Conservation (phyloP, 1,140 invertebrate species). For the Drosophila arawakana region DNA sequence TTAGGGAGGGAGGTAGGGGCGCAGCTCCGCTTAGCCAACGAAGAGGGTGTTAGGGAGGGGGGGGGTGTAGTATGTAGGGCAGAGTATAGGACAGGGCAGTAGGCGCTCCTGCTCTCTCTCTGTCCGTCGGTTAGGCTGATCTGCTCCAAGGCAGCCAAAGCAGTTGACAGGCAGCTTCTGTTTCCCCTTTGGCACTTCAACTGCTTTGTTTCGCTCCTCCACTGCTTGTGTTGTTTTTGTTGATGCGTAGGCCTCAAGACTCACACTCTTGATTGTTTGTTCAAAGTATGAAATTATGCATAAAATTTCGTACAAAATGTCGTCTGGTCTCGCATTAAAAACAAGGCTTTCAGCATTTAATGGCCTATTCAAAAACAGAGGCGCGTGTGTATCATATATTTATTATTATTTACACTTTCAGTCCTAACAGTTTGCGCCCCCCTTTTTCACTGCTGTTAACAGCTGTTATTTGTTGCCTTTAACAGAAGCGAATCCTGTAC, state of each 20-base stretch:
- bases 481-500: slow-evolving; percentile 1
- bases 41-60: not conserved
- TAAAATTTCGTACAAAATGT: slow-evolving; percentile 49
- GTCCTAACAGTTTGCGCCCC: not conserved
- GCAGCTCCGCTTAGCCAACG: slow-evolving; percentile 14
- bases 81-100: slow-evolving; percentile 54
- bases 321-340: slow-evolving; percentile 40
- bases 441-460: slow-evolving; percentile 5
- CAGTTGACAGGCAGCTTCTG: slow-evolving; percentile 53
- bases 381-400: slow-evolving; percentile 35
- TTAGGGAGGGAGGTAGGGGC: slow-evolving; percentile 7
- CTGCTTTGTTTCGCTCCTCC: not conserved
- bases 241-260: slow-evolving; percentile 47
- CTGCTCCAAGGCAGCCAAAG: slow-evolving; percentile 1
- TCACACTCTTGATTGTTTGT: slow-evolving; percentile 32
- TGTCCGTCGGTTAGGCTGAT: not conserved
- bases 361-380: slow-evolving; percentile 23
- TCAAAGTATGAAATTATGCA: slow-evolving; percentile 67
- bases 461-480: slow-evolving; percentile 2
- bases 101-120: not conserved
- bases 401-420: slow-evolving; percentile 17
- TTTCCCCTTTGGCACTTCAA: not conserved
- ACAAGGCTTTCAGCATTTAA: slow-evolving; percentile 51
- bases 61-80: slow-evolving; percentile 47
- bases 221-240: slow-evolving; percentile 1